These are phyloP conservation scores for Anguilla obscura DNA, from an alignment of 2,797 vertebrate species.

Conservation along the genomic window DNA sequence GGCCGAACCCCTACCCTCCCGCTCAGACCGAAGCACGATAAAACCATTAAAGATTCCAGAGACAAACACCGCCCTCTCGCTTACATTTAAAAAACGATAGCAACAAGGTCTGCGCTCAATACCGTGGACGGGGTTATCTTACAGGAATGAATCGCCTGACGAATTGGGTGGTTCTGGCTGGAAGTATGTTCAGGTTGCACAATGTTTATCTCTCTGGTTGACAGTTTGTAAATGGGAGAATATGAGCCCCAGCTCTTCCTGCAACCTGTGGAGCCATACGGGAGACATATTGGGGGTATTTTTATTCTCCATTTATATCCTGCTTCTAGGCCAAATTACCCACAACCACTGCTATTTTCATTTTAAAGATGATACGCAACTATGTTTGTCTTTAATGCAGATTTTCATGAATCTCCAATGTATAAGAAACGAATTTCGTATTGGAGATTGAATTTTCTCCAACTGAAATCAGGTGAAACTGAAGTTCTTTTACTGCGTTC, in stretches of 20 bases:
- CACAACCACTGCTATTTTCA: not conserved
- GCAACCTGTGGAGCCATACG: not conserved
- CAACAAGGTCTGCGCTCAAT: no score
- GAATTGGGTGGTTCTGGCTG: no score
- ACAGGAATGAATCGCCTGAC: no score
- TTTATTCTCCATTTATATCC: not conserved
- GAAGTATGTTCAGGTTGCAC: not conserved
- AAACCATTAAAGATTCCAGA: no score
- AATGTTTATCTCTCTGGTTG: not conserved
- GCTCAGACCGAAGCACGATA: no score
- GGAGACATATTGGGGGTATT: not conserved
- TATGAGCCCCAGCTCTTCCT: not conserved
- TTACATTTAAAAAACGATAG: no score
- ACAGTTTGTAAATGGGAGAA: not conserved
- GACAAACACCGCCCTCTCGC: no score
- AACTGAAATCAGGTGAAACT: not conserved
- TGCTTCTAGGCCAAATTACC: not conserved
- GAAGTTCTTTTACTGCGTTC: not conserved
- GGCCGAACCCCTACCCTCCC: no score
- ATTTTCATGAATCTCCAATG: no score
- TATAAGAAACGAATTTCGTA: no score
- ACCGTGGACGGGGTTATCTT: no score
- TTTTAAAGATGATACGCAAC: not conserved
- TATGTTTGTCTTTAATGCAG: not conserved
- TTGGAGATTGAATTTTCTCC: not conserved